A percentile compares a stretch with the other conserved stretches of the same genome.
These are phyloP conservation scores for Chrysotoxum bicinctum DNA, from an alignment of 2,888 invertebrate genomes.

Conservation along the genomic window DNA sequence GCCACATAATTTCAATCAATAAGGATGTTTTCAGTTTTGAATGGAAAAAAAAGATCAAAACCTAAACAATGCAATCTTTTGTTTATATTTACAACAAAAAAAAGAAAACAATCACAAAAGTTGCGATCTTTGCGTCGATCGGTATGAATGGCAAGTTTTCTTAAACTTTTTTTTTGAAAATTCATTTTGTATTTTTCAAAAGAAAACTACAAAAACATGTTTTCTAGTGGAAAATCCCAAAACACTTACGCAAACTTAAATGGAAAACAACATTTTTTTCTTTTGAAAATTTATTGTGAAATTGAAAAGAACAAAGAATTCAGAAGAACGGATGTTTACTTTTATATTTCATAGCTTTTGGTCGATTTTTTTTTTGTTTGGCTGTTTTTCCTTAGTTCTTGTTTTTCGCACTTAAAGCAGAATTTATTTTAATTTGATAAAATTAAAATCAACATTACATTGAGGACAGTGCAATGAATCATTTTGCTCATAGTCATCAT, in stretches of 20 bases:
- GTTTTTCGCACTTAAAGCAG: neutral
- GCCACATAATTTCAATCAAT: neutral
- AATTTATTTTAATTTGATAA: conserved; percentile 1
- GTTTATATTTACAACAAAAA: neutral
- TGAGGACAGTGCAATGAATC: conserved; percentile 1
- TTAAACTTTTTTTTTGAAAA: neutral
- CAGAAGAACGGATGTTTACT: conserved; percentile 9
- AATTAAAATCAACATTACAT: neutral
- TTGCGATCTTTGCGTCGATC: neutral
- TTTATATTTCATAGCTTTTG: neutral
- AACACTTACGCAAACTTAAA: conserved; percentile 11
- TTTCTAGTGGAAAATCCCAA: neutral
- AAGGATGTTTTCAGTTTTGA: neutral
- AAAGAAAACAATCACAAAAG: neutral
- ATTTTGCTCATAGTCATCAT: neutral
- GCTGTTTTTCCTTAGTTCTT: neutral
- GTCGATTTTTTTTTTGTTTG: neutral
- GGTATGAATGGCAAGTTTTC: neutral
- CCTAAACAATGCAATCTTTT: neutral
- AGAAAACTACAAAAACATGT: neutral
- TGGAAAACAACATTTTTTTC: neutral
- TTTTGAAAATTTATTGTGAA: conserved; percentile 9
- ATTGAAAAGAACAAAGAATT: neutral
- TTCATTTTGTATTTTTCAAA: neutral
- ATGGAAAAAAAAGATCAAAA: neutral